Evolutionary conservation across 2,113 vertebrate genomes (phyloP).

Genomic region (Corvus cornix): DNA sequence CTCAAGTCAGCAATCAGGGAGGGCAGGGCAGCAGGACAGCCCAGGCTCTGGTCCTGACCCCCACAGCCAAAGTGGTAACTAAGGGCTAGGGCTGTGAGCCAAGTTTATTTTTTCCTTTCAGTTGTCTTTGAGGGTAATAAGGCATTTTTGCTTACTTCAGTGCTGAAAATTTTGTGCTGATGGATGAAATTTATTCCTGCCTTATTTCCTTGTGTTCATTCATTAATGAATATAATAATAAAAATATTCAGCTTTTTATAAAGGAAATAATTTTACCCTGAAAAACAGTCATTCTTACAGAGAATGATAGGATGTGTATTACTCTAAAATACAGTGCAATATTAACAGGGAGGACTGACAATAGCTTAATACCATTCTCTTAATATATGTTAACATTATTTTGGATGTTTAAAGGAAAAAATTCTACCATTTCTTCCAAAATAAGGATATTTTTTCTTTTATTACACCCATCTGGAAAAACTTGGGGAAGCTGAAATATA

Average conservation of each 20-base stretch:
- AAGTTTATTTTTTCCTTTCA: neutral
- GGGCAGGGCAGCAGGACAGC: neutral
- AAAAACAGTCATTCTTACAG: neutral
- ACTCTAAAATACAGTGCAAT: neutral
- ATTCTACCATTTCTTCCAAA: neutral
- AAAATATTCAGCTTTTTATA: neutral
- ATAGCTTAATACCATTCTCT: neutral
- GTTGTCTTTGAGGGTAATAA: neutral
- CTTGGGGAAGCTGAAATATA: neutral
- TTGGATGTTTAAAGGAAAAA: neutral
- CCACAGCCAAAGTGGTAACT: neutral
- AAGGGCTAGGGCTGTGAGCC: neutral
- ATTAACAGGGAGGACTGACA: neutral
- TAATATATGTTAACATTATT: neutral
- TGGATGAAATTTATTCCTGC: neutral
- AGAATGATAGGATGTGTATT: neutral
- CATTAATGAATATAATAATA: neutral
- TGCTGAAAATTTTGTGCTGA: neutral
- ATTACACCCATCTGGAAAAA: conserved; percentile 6
- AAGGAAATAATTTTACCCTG: neutral
- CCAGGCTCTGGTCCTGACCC: neutral
- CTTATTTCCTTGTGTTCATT: neutral
- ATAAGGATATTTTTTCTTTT: neutral
- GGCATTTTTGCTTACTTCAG: neutral
- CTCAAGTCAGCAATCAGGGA: fast-evolving